Base-by-base conservation (phyloP, 2,113 vertebrate species). In the Ceyx cyanopectus region DNA sequence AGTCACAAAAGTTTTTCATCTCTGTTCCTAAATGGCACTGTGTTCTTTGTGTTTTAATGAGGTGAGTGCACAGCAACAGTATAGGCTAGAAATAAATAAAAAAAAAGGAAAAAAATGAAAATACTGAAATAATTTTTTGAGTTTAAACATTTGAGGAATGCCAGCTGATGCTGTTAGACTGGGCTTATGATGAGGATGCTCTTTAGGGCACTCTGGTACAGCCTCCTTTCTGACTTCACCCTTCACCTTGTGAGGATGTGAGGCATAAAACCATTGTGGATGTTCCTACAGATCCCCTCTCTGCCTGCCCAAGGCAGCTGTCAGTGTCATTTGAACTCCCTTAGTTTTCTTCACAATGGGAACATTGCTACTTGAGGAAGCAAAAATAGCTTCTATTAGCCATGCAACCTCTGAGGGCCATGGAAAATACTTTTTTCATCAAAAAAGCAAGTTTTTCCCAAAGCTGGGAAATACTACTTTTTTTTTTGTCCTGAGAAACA, bases 151-250 rank as follows among this genome's bases (percentile, higher is more conserved):
- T 43, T 68, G 22, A 79, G 22, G 14, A 46, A 17, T 48, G 10
- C 7, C 34, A 20, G 29, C 32, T 65, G 4, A 7, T 79, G 27
- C 12, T 0, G 0, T 16, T 21, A 27, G 17, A 17, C 43, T 85
- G 53, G 17, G n/a, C 5, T 1, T 40, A 18, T 50, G 26, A 9
- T 18, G 30, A 60, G 20, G 23, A 29, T 69, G 40, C 30, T 81
- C 19, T 68, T 13, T 7, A 13, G 0, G 1, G 6, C 24, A 12
- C 3, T 8, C 5, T 0, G 0, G 29, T 21, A 5, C 43, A 29
- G 12, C 23, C n/a, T 68, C 16, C 30, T 58, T 37, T 60, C 56
- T 83, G 51, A 5, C 30, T 58, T 82, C 2, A 1, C 43, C 61
- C 10, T 73, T 54, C 23, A 10, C 29, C 23, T 45, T 46, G 12